Conservation (phyloP, 2,888 invertebrate genomes). For the Baccha elongata region DNA sequence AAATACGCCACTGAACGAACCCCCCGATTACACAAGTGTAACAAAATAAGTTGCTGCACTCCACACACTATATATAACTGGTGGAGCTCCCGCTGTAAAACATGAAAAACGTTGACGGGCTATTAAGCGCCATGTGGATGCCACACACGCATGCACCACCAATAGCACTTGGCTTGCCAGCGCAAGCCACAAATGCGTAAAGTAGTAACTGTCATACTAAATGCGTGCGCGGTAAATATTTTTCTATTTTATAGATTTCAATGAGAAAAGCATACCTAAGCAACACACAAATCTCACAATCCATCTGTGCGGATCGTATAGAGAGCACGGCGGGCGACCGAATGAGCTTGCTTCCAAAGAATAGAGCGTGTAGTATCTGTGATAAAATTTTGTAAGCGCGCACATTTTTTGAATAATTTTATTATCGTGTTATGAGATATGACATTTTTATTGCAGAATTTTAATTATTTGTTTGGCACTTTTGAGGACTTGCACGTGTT, state of each 20-base stretch:
- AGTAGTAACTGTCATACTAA: conserved; percentile 24
- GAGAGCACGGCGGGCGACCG: not conserved
- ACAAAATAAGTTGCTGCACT: conserved; percentile 28
- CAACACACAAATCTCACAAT: conserved; percentile 47
- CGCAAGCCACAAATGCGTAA: conserved; percentile 38
- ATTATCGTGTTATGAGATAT: conserved; percentile 67
- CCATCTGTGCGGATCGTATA: conserved; percentile 3
- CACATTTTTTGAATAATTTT: conserved; percentile 57
- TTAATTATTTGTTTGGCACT: conserved; percentile 46
- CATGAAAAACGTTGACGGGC: conserved; percentile 70
- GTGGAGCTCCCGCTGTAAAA: conserved; percentile 59
- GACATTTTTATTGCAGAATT: conserved; percentile 42
- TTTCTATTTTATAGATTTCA: conserved; percentile 14
- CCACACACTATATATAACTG: conserved; percentile 7
- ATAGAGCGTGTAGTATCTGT: conserved; percentile 1
- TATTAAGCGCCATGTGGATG: conserved; percentile 73
- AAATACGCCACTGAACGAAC: not conserved
- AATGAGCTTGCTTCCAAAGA: not conserved
- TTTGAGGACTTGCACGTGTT: conserved; percentile 60
- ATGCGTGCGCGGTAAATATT: conserved; percentile 18
- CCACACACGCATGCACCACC: conserved; percentile 61
- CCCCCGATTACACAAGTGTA: not conserved
- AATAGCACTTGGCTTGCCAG: conserved; percentile 1
- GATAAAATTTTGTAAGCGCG: not conserved
- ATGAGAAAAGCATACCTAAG: not conserved